Base-by-base conservation (phyloP, 2,888 invertebrate genomes). In the Antheraea yamamai region DNA sequence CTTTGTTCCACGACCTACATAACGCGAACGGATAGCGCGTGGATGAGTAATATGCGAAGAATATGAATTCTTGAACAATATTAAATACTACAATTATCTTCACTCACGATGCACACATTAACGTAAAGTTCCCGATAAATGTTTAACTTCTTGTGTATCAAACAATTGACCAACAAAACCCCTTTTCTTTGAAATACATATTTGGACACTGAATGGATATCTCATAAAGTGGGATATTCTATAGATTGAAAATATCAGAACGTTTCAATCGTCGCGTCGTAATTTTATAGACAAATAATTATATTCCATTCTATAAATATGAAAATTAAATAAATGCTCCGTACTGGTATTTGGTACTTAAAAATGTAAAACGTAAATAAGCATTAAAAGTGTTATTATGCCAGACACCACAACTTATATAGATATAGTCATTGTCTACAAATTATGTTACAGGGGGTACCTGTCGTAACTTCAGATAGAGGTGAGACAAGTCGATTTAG, bases 401-500 rank as follows among this genome's bases (percentile, higher is more conserved):
- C 2, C 26, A 26, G 26, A 64, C 3, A 64, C 26, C 26, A 64
- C 4, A 64, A 64, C 14, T 14, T 26, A 64, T 26, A 64, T 64
- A 64, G 4, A 26, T 26, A 26, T 64, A 26, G 64, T 8, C 64
- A 14, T 64, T 12, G 16, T 64, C 10, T 64, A 23, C 64, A 64
- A 64, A 64, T 64, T 10, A 26, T 64, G 64, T 8, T 23, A 26
- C 2, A 23, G 0, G 26, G 7, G 64, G 26, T 26, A 64, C 26
- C 14, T 64, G 64, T 23, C 64, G 23, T 23, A 23, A 64, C 14
- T 23, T 26, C 64, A 26, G 61, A 58, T 8, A n/a, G 23, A 16
- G 55, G 68, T 58, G 26, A 35, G 55, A 30, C 39, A 26, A 61
- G 61, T 61, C 75, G 70, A 75, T 78, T 76, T 64, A 74, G 74